Conservation (phyloP, 2,888 invertebrate genomes). For the Sesia apiformis region DNA sequence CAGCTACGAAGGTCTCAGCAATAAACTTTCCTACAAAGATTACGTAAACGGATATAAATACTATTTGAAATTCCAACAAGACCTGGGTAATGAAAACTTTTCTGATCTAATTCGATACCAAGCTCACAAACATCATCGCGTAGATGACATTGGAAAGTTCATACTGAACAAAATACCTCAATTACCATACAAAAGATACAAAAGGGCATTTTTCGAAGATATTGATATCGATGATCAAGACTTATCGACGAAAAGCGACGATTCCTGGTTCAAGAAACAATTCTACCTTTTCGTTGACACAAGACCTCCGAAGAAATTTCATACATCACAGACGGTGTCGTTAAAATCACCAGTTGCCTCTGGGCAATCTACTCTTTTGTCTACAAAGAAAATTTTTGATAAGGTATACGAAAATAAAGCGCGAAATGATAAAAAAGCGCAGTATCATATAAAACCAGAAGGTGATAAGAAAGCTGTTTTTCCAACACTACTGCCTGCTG, state of each 20-base stretch:
- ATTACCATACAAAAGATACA: conserved; percentile 20
- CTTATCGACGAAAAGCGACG: conserved; percentile 45
- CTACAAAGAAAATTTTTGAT: too few relatives aligned
- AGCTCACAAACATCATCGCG: conserved; percentile 55
- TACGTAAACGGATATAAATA: conserved; percentile 55
- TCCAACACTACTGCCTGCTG: too few relatives aligned
- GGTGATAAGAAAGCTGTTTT: too few relatives aligned
- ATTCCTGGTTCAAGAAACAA: conserved; percentile 55
- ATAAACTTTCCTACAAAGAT: conserved; percentile 45
- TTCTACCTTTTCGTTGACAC: conserved; percentile 45
- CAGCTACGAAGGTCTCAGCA: conserved; percentile 31
- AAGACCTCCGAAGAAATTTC: conserved; percentile 39
- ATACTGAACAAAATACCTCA: conserved; percentile 50
- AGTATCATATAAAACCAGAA: too few relatives aligned
- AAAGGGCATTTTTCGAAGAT: conserved; percentile 3
- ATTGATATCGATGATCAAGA: conserved; percentile 34
- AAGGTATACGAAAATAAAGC: too few relatives aligned
- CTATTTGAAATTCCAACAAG: conserved; percentile 49
- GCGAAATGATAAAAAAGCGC: too few relatives aligned
- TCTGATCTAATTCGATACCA: conserved; percentile 50
- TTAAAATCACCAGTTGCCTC: conserved; percentile 18
- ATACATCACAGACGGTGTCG: conserved; percentile 38
- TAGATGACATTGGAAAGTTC: conserved; percentile 60
- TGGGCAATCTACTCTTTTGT: background rate
- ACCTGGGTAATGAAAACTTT: conserved; percentile 37